phyloP scores from a whole-genome alignment of 2,888 invertebrate genomes.

The Trissonchulus sp. region DNA sequence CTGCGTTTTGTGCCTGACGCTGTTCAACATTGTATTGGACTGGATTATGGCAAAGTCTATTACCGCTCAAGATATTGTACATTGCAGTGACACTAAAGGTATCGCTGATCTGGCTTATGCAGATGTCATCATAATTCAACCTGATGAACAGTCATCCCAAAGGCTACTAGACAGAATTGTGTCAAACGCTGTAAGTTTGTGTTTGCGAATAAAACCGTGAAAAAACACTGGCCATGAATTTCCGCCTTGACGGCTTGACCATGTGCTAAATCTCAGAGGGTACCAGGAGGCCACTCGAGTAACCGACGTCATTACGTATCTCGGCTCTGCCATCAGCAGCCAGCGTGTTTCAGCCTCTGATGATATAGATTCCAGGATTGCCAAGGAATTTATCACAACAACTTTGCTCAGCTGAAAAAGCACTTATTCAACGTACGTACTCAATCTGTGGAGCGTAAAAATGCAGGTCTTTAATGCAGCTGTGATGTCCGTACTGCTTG shows the following conservation, averaged over 20 bases:
- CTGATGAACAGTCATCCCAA: background rate
- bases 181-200: background rate
- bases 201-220: background rate
- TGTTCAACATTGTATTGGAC: conserved; percentile 13
- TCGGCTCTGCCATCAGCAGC: no score
- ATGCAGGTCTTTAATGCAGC: conserved; percentile 12
- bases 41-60: conserved; percentile 14
- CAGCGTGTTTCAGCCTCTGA: no score
- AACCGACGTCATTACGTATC: no score
- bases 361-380: conserved; percentile 6
- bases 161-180: background rate
- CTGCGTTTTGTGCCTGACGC: background rate
- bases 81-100: background rate
- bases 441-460: background rate
- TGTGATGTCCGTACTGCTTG: background rate
- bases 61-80: background rate
- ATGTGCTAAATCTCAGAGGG: no score
- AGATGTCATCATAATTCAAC: background rate
- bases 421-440: background rate
- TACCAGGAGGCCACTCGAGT: no score
- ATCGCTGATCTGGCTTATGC: background rate
- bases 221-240: no score
- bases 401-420: background rate
- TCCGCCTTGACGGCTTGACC: no score
- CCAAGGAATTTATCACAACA: background rate